Evolutionary conservation across 1,140 invertebrate species (phyloP).

Genomic region (Meloidogyne hapla): DNA sequence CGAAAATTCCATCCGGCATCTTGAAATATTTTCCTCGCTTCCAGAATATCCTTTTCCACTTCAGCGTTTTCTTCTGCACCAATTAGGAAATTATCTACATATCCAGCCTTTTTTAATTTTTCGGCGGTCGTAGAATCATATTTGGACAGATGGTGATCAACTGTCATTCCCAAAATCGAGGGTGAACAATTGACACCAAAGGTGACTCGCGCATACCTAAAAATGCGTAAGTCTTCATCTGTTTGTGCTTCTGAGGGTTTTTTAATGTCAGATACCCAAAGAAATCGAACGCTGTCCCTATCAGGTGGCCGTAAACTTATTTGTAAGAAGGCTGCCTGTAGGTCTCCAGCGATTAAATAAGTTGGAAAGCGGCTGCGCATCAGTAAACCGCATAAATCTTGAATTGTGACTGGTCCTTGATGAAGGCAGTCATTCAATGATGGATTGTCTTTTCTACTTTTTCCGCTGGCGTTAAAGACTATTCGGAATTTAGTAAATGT

Average conservation of each 20-base stretch:
- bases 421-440: neutral
- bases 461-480: neutral
- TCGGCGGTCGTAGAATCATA: neutral
- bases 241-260: neutral
- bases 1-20: constrained; percentile 2
- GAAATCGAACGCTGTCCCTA: neutral
- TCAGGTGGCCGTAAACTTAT: neutral
- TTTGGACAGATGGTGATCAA: neutral
- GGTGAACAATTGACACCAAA: neutral
- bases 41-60: neutral
- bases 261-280: neutral
- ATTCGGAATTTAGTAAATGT: constrained; percentile 3
- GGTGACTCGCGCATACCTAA: neutral
- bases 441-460: neutral
- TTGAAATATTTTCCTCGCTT: constrained; percentile 1
- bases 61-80: neutral
- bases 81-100: neutral
- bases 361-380: neutral
- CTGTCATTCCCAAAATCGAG: constrained; percentile 1
- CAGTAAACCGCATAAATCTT: neutral
- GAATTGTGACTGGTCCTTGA: neutral
- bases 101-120: neutral
- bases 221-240: neutral
- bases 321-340: neutral
- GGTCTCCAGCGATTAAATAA: neutral